Conservation (phyloP, 2,113 vertebrate species). For the Hypocryptadius cinnamomeus region DNA sequence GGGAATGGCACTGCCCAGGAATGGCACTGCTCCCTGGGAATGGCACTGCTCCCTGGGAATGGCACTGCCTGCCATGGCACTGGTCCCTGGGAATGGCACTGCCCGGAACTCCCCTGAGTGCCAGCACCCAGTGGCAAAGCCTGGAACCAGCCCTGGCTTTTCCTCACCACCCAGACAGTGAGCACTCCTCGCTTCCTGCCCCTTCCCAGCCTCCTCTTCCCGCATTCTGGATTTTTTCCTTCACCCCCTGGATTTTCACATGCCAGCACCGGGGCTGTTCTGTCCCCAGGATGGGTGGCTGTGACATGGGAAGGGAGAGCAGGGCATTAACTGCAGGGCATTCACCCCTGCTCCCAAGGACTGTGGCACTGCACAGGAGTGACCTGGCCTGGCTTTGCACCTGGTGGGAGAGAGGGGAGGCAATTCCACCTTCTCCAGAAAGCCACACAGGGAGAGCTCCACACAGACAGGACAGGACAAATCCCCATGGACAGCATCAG, state of each 20-base stretch:
- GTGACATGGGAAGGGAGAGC: neutral
- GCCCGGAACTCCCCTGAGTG: neutral
- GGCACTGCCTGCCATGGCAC: too few relatives aligned
- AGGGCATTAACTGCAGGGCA: fast-evolving
- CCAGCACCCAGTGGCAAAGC: neutral
- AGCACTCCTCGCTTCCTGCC: fast-evolving
- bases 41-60: too few relatives aligned
- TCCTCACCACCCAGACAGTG: fast-evolving
- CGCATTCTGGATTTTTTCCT: fast-evolving
- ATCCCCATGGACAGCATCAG: fast-evolving
- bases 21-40: too few relatives aligned
- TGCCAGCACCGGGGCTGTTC: neutral
- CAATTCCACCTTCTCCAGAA: neutral
- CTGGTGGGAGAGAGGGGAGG: neutral
- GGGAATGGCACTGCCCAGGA: too few relatives aligned
- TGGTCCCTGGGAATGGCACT: neutral
- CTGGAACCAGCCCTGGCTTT: neutral
- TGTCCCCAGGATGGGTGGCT: too few relatives aligned
- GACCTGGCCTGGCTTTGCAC: neutral
- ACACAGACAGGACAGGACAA: neutral
- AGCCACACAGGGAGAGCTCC: neutral
- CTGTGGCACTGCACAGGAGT: neutral
- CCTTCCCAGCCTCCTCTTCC: neutral
- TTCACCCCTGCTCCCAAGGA: neutral
- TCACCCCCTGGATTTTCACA: fast-evolving